Evolutionary conservation across 2,888 invertebrate genomes (phyloP), one percentile per base, ranked within the genome.

Genomic region (Drosophila aldrichi): DNA sequence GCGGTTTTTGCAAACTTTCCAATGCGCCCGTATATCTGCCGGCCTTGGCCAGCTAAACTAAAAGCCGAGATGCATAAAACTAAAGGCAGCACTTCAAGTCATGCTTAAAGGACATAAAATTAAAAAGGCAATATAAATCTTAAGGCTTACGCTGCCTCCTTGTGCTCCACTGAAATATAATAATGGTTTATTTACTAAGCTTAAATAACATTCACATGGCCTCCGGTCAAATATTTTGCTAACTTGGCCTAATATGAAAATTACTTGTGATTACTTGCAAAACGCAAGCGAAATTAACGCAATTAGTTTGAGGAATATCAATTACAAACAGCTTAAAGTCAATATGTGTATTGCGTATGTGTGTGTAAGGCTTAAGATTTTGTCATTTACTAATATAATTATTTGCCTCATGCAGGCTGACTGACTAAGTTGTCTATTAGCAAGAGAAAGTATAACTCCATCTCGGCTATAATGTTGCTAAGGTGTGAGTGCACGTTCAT

Each of bases 321-420:
- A 63, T 40, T 63, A 14, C 55, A 3, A 5, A 22, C 4, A 52
- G 16, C 2, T 20, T 10, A 9, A 1, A 29, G 46, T 46, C 18
- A 36, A 58, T 58, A 25, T 46, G 64, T 10, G 22, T 10, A 36
- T 32, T 46, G 16, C 16, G 14, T 7, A 22, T 14, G 16, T 25
- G 16, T 7, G 43, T 25, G 25, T 25, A 29, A 52, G 41, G 48
- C 43, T 38, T 14, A 32, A 55, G 36, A 46, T 67, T 70, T 66
- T 38, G 56, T 25, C 72, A 79, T 81, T 85, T 81, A 76, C 73
- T 66, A 74, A 79, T 70, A 58, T 62, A 79, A 85, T 75, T 79
- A 74, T 72, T 71, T 74, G 36, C 20, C 54, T 56, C 44, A 25
- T 59, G 67, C 46, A 40, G 65, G 22, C 34, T 29, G 40, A 56